Evolutionary conservation across 2,797 vertebrate genomes (phyloP).

Genomic region (Alectoris magna): DNA sequence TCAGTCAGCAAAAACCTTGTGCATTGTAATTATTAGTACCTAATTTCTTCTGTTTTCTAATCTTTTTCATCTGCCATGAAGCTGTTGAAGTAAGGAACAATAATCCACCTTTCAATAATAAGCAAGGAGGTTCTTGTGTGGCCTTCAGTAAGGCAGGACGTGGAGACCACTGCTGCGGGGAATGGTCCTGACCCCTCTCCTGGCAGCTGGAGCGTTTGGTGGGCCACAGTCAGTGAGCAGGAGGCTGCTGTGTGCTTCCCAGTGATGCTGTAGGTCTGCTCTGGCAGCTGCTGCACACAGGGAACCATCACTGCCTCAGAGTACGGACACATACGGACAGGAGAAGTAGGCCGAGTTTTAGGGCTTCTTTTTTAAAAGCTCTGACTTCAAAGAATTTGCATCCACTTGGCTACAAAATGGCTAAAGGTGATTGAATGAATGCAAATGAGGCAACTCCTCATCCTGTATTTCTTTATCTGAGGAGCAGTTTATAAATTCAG

Average conservation of each 20-base stretch:
- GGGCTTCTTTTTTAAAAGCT: background rate
- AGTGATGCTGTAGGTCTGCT: background rate
- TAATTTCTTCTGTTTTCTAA: background rate
- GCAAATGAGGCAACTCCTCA: conserved; percentile 32
- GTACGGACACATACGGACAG: background rate
- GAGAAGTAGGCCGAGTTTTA: background rate
- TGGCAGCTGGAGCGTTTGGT: rapidly evolving
- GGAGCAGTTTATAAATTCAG: conserved; percentile 70
- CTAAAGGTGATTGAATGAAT: conserved; percentile 32
- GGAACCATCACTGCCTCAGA: rapidly evolving
- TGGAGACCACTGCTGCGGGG: background rate
- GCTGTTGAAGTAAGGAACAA: background rate
- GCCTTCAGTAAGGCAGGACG: background rate
- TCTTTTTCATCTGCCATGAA: background rate
- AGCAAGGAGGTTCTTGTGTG: background rate
- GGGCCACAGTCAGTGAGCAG: background rate
- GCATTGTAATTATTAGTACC: background rate
- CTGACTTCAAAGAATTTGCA: background rate
- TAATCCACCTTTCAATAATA: background rate
- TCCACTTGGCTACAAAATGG: conserved; percentile 28
- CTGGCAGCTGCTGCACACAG: rapidly evolving
- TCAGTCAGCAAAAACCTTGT: background rate
- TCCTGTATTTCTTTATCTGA: conserved; percentile 53
- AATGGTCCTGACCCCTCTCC: background rate
- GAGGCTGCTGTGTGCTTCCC: background rate